These are phyloP conservation scores for Meandrusa payeni DNA, from an alignment of 2,888 invertebrate species.

Conservation along the genomic window DNA sequence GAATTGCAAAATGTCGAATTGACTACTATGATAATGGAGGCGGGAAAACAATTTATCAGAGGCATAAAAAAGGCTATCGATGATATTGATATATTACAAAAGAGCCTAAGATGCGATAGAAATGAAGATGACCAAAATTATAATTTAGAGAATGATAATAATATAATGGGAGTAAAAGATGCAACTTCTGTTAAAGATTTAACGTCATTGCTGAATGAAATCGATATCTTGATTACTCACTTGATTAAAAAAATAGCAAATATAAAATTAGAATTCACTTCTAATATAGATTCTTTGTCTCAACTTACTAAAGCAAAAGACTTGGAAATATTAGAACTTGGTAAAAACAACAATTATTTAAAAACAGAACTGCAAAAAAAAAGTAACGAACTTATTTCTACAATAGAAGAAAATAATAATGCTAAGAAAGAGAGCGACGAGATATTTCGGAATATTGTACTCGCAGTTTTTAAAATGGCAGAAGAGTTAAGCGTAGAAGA, in stretches of 20 bases:
- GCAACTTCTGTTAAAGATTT: neutral
- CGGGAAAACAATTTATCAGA: neutral
- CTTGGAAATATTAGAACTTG: constrained; percentile 29
- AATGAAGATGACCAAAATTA: neutral
- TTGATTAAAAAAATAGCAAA: constrained; percentile 28
- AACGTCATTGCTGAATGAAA: constrained; percentile 9
- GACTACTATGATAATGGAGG: constrained; percentile 3
- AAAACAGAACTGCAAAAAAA: constrained; percentile 34
- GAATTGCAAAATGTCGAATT: constrained; percentile 25
- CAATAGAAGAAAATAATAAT: constrained; percentile 20
- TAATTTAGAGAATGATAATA: neutral
- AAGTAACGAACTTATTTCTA: constrained; percentile 17
- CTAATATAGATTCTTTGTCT: constrained; percentile 23
- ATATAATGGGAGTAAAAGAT: neutral
- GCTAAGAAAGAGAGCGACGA: constrained; percentile 31
- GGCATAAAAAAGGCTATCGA: constrained; percentile 3
- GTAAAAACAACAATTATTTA: constrained; percentile 24
- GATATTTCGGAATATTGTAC: constrained; percentile 39
- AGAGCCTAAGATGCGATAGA: neutral
- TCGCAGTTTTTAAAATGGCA: constrained; percentile 36
- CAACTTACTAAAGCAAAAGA: constrained; percentile 32
- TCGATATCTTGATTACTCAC: constrained; percentile 21
- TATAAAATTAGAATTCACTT: constrained; percentile 3
- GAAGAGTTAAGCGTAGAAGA: constrained; percentile 36
- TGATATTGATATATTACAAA: constrained; percentile 1